phyloP scores from a whole-genome alignment of 1,140 invertebrate genomes.

The Steinernema feltiae region DNA sequence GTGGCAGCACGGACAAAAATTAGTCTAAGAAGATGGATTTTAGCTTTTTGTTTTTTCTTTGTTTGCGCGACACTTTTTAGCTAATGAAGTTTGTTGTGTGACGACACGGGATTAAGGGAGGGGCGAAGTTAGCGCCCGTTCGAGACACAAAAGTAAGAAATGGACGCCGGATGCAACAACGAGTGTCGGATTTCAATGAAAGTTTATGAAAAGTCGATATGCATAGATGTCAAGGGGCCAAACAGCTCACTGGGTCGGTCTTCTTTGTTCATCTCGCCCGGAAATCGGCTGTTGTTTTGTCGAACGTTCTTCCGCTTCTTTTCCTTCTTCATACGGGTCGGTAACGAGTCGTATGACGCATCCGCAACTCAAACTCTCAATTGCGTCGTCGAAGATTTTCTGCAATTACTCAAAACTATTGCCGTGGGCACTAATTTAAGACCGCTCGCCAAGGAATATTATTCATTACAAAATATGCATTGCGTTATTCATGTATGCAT shows the following conservation, averaged over 20 bases:
- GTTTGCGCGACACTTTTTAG: neutral
- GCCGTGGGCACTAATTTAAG: neutral
- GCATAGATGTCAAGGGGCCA: neutral
- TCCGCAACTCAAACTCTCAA: neutral
- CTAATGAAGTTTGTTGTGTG: slow-evolving; percentile 7
- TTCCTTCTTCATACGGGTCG: too few relatives aligned
- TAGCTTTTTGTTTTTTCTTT: neutral
- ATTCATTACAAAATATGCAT: neutral
- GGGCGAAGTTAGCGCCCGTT: neutral
- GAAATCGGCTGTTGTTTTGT: neutral
- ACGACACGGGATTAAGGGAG: neutral
- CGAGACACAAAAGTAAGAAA: neutral
- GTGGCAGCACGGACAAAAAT: neutral
- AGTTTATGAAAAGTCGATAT: slow-evolving; percentile 3
- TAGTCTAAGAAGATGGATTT: neutral
- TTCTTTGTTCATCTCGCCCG: neutral
- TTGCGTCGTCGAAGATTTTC: too few relatives aligned
- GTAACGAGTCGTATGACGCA: too few relatives aligned
- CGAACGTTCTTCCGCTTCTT: neutral
- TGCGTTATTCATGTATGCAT: neutral
- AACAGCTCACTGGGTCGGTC: neutral
- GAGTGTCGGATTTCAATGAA: slow-evolving; percentile 8
- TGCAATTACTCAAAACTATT: neutral
- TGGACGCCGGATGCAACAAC: neutral
- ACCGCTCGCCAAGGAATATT: slow-evolving; percentile 7